Evolutionary conservation across 1,140 invertebrate species (phyloP).

Genomic region (Penaeus indicus): DNA sequence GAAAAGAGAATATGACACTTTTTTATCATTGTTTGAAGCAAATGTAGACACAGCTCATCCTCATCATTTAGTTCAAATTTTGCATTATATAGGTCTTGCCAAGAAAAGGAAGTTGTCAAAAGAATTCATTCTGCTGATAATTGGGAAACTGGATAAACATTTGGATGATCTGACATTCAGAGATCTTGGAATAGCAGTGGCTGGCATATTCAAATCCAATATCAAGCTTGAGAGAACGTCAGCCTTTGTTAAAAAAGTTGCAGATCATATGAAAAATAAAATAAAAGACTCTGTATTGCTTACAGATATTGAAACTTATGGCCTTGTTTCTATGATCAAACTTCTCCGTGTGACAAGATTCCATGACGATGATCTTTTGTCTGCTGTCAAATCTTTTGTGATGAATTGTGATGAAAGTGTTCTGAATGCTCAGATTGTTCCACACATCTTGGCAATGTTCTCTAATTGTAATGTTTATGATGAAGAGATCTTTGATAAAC

Average conservation of each 20-base stretch:
- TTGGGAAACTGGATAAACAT: slow-evolving; percentile 14
- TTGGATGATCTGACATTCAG: slow-evolving; percentile 37
- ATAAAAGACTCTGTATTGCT: background rate
- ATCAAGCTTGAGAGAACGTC: slow-evolving; percentile 24
- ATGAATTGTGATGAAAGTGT: slow-evolving; percentile 15
- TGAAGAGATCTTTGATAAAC: slow-evolving; percentile 17
- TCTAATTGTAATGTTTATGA: slow-evolving; percentile 40
- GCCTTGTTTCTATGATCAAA: slow-evolving; percentile 46
- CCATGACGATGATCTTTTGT: slow-evolving; percentile 10
- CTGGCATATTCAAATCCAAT: slow-evolving; percentile 41
- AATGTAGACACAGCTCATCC: slow-evolving; percentile 27
- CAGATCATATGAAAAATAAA: slow-evolving; percentile 13
- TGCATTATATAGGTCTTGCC: slow-evolving; percentile 42
- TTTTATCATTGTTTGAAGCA: slow-evolving; percentile 45
- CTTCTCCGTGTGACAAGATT: slow-evolving; percentile 33
- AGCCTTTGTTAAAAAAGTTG: slow-evolving; percentile 29
- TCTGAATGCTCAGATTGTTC: slow-evolving; percentile 35
- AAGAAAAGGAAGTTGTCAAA: slow-evolving; percentile 35
- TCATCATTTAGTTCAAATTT: slow-evolving; percentile 46
- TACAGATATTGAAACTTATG: slow-evolving; percentile 37
- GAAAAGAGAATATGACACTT: slow-evolving; percentile 43
- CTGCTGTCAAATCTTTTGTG: slow-evolving; percentile 33
- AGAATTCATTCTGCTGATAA: slow-evolving; percentile 24
- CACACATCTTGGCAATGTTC: slow-evolving; percentile 42
- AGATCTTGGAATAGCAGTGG: slow-evolving; percentile 45